A percentile compares a stretch with the other conserved stretches of the same genome.
Evolutionary conservation across 92 coral and sea anemone genomes (phyloP).

Genomic region (Pocillopora meandrina): DNA sequence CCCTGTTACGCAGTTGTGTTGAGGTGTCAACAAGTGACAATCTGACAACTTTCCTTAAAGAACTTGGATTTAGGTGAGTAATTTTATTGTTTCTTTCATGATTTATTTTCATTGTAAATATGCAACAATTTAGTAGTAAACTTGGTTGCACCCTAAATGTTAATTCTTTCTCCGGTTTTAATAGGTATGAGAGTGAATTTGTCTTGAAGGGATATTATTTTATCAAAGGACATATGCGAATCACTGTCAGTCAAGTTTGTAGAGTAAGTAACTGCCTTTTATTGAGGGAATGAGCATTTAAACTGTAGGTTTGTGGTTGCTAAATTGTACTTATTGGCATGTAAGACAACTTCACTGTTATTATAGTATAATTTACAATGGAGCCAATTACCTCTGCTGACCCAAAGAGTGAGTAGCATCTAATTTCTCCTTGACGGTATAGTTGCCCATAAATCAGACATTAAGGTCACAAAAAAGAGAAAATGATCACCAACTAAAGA

Average conservation of each 20-base stretch:
- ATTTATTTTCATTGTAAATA: not conserved
- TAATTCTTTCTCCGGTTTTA: not conserved
- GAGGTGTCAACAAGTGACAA: conserved; percentile 94
- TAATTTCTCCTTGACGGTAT: too few species aligned
- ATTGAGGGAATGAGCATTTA: not conserved
- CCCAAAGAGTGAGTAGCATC: too few species aligned
- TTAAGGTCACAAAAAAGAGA: too few species aligned
- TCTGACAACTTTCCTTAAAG: conserved; percentile 87
- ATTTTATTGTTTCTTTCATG: not conserved
- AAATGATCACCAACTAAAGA: too few species aligned
- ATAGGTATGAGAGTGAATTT: conserved; percentile 85
- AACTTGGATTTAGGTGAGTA: conserved; percentile 82
- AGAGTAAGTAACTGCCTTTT: conserved; percentile 8
- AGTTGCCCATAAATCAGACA: too few species aligned
- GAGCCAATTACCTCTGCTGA: too few species aligned
- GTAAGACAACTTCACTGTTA: too few species aligned
- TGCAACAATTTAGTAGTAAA: too few species aligned
- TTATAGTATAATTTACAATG: too few species aligned
- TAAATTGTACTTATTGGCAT: too few species aligned
- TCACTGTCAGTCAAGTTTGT: conserved; percentile 87
- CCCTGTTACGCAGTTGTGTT: conserved; percentile 87
- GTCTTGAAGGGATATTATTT: conserved; percentile 86
- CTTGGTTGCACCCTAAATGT: too few species aligned
- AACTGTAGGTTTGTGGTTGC: not conserved
- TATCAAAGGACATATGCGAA: conserved; percentile 86